These are phyloP conservation scores for Portunus trituberculatus DNA, from an alignment of 1,140 invertebrate species.

Conservation along the genomic window DNA sequence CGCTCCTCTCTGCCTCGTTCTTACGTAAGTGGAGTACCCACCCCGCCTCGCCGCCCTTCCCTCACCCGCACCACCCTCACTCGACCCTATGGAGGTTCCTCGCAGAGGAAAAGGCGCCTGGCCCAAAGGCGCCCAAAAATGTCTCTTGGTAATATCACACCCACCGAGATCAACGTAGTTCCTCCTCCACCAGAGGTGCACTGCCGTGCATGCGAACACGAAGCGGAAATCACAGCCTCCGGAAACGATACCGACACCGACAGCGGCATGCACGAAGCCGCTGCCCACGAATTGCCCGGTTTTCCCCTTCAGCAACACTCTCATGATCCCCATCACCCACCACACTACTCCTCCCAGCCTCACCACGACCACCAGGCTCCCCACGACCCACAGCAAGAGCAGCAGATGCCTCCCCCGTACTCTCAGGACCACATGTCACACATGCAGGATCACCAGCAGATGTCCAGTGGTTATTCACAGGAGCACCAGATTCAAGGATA, in stretches of 20 bases:
- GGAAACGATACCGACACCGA: conserved; percentile 51
- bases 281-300: neutral
- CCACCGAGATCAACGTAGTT: neutral
- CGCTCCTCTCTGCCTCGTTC: conserved; percentile 62
- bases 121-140: conserved; percentile 60
- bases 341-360: neutral
- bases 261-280: neutral
- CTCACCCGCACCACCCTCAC: conserved; percentile 29
- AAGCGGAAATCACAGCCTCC: neutral
- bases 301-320: neutral
- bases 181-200: conserved; percentile 7
- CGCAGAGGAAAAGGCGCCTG: conserved; percentile 59
- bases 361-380: neutral
- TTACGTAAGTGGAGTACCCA: conserved; percentile 13
- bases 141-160: conserved; percentile 18
- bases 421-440: neutral
- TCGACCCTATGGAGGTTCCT: conserved; percentile 18
- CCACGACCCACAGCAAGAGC: conserved; percentile 37
- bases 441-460: neutral
- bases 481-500: neutral
- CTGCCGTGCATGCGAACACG: conserved; percentile 7
- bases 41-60: conserved; percentile 49
- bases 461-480: neutral
- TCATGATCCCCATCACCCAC: neutral
- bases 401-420: neutral